Evolutionary conservation across 2,888 invertebrate genomes (phyloP).

Genomic region (Ectobius pallidus): DNA sequence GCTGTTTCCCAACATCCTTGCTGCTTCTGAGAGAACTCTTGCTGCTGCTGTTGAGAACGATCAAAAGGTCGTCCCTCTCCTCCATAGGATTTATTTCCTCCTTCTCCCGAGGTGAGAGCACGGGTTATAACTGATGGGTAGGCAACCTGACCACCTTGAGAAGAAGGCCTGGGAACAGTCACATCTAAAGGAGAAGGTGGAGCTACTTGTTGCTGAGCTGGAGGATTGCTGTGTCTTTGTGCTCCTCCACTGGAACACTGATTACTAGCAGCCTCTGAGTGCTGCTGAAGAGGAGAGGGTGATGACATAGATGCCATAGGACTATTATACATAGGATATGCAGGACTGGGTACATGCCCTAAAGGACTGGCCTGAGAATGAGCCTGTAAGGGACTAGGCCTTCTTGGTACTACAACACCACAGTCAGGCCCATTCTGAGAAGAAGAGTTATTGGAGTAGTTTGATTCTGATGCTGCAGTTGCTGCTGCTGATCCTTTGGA

Average conservation of each 20-base stretch:
- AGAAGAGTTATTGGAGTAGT: conserved; percentile 59
- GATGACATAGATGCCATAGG: conserved; percentile 79
- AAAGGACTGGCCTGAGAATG: conserved; percentile 76
- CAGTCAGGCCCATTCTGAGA: conserved; percentile 70
- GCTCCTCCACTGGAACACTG: conserved; percentile 40
- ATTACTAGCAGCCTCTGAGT: conserved; percentile 52
- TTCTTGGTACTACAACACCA: conserved; percentile 67
- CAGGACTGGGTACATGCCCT: conserved; percentile 77
- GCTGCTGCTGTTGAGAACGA: conserved; percentile 53
- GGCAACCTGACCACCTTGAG: conserved; percentile 65
- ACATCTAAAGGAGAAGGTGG: conserved; percentile 75
- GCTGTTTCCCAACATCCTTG: conserved; percentile 54
- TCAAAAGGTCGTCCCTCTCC: conserved; percentile 45
- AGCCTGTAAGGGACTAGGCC: conserved; percentile 71
- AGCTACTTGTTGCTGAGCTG: conserved; percentile 55
- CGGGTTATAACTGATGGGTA: conserved; percentile 85
- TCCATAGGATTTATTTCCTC: conserved; percentile 23
- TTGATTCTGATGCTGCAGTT: conserved; percentile 28
- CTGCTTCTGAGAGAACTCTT: conserved; percentile 52
- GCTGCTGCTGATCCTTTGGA: conserved; percentile 20
- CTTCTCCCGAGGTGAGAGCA: conserved; percentile 52
- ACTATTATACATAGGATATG: conserved; percentile 85
- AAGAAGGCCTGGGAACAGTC: conserved; percentile 67
- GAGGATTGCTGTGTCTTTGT: conserved; percentile 53
- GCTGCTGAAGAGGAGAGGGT: conserved; percentile 65